Evolutionary conservation across 2,797 vertebrate genomes (phyloP).

Genomic region (Falco peregrinus): DNA sequence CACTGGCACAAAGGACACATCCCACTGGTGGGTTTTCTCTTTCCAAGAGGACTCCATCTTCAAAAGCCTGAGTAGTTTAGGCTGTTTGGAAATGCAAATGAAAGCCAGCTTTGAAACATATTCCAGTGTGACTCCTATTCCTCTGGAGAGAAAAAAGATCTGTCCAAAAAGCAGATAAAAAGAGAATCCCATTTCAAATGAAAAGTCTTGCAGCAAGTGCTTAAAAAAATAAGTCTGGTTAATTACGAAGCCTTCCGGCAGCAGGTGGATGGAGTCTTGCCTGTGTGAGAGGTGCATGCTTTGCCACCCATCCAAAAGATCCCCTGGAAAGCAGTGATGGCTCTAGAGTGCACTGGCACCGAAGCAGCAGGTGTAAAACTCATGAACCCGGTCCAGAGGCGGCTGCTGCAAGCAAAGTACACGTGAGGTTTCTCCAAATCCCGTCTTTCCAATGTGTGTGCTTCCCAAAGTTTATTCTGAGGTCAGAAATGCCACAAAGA

Average conservation of each 20-base stretch:
- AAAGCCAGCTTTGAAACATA: background rate
- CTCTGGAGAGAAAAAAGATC: background rate
- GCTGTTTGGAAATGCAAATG: background rate
- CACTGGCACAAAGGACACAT: background rate
- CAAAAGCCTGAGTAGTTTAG: background rate
- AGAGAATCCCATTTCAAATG: background rate
- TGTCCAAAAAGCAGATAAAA: background rate
- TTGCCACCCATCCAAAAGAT: background rate
- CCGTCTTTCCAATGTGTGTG: background rate
- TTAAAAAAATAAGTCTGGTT: background rate
- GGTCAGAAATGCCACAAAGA: background rate
- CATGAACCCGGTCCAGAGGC: background rate
- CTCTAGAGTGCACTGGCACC: background rate
- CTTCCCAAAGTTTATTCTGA: background rate
- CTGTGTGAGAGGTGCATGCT: background rate
- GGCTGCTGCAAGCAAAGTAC: background rate
- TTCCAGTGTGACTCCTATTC: background rate
- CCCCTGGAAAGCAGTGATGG: background rate
- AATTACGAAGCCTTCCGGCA: background rate
- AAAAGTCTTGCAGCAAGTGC: background rate
- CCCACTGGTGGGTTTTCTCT: background rate
- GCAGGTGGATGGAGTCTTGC: background rate
- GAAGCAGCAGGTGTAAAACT: background rate
- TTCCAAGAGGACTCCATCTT: background rate
- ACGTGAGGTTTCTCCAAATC: background rate